Percentiles rank a stretch among this genome's conserved stretches.
These are phyloP conservation scores for Entelurus aequoreus DNA, from an alignment of 2,113 vertebrate genomes.

Conservation along the genomic window DNA sequence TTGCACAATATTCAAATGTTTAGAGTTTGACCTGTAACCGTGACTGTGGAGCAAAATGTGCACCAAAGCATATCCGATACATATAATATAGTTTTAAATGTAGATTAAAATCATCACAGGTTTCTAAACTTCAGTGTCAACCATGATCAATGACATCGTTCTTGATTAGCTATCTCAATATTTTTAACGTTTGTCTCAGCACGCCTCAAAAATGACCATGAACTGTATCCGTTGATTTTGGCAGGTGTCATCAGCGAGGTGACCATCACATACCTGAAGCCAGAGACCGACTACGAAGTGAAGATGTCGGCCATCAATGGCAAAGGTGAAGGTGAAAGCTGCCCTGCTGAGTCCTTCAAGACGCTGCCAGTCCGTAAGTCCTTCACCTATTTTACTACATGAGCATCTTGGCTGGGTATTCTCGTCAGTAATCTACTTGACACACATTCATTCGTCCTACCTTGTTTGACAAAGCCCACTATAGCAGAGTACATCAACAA, in stretches of 20 bases:
- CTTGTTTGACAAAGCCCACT: background rate
- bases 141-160: no score
- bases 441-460: background rate
- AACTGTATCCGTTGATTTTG: background rate
- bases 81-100: no score
- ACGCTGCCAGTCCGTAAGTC: slow-evolving; percentile 96
- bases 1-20: no score
- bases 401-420: background rate
- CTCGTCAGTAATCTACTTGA: background rate
- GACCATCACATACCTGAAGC: slow-evolving; percentile 84
- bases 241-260: slow-evolving; percentile 61
- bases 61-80: no score
- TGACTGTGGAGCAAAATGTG: no score
- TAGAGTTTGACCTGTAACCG: no score
- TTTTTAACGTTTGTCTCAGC: no score
- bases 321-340: slow-evolving; percentile 89
- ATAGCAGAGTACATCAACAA: background rate
- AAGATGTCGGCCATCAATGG: slow-evolving; percentile 91
- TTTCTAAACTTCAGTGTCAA: no score
- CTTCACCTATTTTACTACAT: background rate
- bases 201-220: background rate
- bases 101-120: no score
- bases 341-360: slow-evolving; percentile 78
- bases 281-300: slow-evolving; percentile 84
- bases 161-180: no score